Evolutionary conservation across 2,797 vertebrate genomes (phyloP).

Genomic region (Sebastes dallii): DNA sequence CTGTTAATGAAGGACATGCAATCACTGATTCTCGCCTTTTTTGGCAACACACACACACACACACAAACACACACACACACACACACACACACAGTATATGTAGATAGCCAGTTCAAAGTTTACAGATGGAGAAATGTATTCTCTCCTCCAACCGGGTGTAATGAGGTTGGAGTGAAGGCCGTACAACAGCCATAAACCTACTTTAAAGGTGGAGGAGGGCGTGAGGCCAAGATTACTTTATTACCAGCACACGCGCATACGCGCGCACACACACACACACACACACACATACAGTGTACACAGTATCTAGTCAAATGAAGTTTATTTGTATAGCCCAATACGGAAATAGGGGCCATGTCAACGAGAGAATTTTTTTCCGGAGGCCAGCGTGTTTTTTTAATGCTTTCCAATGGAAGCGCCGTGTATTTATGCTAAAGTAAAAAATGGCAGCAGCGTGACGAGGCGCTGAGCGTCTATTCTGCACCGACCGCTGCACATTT

Average conservation of each 20-base stretch:
- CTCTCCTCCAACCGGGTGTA: conserved; percentile 5
- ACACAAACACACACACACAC: conserved; percentile 16
- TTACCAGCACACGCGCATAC: neutral
- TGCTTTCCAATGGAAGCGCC: no score
- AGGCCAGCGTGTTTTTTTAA: no score
- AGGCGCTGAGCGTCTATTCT: no score
- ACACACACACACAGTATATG: conserved; percentile 11
- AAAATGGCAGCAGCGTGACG: no score
- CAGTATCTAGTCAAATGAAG: neutral
- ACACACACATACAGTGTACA: no score
- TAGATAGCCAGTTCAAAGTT: conserved; percentile 74
- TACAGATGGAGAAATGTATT: conserved; percentile 50
- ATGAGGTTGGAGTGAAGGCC: conserved; percentile 47
- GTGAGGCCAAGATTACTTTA: conserved; percentile 39
- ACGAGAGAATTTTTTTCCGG: no score
- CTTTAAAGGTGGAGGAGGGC: conserved; percentile 24
- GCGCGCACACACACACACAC: neutral
- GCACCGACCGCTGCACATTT: no score
- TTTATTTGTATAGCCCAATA: neutral
- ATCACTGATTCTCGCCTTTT: conserved; percentile 69
- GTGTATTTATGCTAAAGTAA: no score
- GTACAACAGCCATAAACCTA: conserved; percentile 51
- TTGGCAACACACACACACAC: conserved; percentile 33
- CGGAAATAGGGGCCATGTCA: neutral
- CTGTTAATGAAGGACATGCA: conserved; percentile 78